phyloP scores from a whole-genome alignment of 2,888 invertebrate genomes.

The Eristalis intricaria region DNA sequence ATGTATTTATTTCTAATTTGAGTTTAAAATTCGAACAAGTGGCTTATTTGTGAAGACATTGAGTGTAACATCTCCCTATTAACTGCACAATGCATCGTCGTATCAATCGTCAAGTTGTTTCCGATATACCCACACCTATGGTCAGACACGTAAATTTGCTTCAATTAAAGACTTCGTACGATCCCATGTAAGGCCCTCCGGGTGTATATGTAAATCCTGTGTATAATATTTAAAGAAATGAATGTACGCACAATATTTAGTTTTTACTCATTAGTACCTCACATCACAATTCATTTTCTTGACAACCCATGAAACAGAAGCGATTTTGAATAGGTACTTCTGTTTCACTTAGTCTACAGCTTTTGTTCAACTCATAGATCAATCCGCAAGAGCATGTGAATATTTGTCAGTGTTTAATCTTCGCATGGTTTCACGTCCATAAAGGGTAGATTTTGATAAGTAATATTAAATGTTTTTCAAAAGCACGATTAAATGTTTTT shows the following conservation, averaged over 20 bases:
- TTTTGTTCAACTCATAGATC: background rate
- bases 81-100: background rate
- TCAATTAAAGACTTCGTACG: background rate
- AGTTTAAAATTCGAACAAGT: too few species aligned
- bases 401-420: background rate
- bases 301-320: background rate
- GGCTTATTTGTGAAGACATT: background rate
- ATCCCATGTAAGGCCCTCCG: too few species aligned
- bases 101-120: background rate
- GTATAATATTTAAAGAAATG: background rate
- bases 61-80: background rate
- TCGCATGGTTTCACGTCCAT: background rate
- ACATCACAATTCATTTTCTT: constrained; percentile 13
- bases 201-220: background rate
- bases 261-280: constrained; percentile 6
- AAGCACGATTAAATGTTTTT: background rate
- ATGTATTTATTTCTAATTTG: too few species aligned
- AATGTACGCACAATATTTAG: constrained; percentile 34
- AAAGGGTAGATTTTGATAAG: background rate
- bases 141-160: background rate
- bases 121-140: background rate
- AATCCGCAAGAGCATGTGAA: background rate
- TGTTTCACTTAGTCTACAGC: constrained; percentile 1
- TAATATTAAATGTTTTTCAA: background rate
- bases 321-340: background rate